Conservation (phyloP, 2,113 vertebrate species). For the Austrofundulus limnaeus region DNA sequence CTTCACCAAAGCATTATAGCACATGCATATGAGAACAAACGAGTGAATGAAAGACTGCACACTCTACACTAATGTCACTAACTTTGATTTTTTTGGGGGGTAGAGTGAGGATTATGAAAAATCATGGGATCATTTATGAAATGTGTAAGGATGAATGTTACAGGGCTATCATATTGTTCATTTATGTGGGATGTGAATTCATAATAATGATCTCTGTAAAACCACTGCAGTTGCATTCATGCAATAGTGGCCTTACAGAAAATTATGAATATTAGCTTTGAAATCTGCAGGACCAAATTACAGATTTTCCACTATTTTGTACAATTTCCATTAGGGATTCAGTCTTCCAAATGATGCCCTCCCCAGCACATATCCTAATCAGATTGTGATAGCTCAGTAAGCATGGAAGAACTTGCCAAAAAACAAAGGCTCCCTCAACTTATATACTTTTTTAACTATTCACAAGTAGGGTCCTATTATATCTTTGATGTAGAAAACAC, state of each 20-base stretch:
- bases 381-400: neutral
- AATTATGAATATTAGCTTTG: conserved; percentile 44
- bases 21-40: conserved; percentile 62
- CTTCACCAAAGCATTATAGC: conserved; percentile 59
- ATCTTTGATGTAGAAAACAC: too few species aligned
- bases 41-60: conserved; percentile 65
- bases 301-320: conserved; percentile 18
- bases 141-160: conserved; percentile 56
- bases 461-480: too few species aligned
- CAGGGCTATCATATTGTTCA: conserved; percentile 35
- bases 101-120: conserved; percentile 47
- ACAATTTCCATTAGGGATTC: conserved; percentile 9
- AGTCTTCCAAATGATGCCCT: neutral
- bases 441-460: too few species aligned
- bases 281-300: conserved; percentile 13
- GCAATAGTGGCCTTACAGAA: conserved; percentile 10
- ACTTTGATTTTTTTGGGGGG: conserved; percentile 49
- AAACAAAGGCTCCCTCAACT: neutral
- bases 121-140: conserved; percentile 56
- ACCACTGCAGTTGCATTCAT: conserved; percentile 5
- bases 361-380: neutral
- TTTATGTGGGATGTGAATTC: conserved; percentile 42
- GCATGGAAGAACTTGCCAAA: neutral
- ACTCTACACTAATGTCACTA: conserved; percentile 53
- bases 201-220: conserved; percentile 53